These are phyloP conservation scores for Thymelicus lineola DNA, from an alignment of 2,888 invertebrate species.

Conservation along the genomic window DNA sequence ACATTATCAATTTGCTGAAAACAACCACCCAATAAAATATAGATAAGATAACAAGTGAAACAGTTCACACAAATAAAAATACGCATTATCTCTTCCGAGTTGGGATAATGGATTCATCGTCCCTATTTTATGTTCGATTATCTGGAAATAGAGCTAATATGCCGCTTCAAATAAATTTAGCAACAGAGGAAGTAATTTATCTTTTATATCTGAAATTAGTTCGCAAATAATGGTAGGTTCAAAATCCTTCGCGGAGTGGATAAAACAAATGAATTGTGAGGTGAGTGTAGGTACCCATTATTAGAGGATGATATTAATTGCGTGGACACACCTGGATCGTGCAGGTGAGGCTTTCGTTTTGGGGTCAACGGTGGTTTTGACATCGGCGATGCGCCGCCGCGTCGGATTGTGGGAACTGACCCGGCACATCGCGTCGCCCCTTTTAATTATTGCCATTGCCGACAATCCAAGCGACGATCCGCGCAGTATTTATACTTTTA, in stretches of 20 bases:
- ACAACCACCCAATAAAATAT: constrained; percentile 58
- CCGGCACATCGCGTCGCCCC: constrained; percentile 44
- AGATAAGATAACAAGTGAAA: constrained; percentile 67
- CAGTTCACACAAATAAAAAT: constrained; percentile 68
- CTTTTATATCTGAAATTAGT: constrained; percentile 55
- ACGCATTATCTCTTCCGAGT: constrained; percentile 44
- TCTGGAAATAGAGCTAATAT: constrained; percentile 66
- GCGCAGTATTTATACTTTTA: constrained; percentile 12
- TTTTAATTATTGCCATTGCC: constrained; percentile 34
- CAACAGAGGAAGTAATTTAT: constrained; percentile 62
- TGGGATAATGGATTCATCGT: constrained; percentile 47
- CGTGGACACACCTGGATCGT: constrained; percentile 74
- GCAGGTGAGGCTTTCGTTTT: constrained; percentile 78
- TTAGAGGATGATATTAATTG: constrained; percentile 78
- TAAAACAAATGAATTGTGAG: constrained; percentile 71
- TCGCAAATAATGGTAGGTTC: constrained; percentile 31
- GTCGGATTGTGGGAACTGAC: constrained; percentile 64
- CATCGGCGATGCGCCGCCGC: constrained; percentile 54
- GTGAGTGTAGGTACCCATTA: constrained; percentile 63
- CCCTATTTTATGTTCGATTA: constrained; percentile 63
- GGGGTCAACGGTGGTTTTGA: constrained; percentile 76
- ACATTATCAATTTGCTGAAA: constrained; percentile 54
- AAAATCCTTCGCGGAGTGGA: constrained; percentile 47
- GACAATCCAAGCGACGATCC: constrained; percentile 26
- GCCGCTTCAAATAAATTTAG: constrained; percentile 55